Percentiles rank a stretch among this genome's conserved stretches.
Conservation (phyloP, 2,888 invertebrate genomes). For the Heliconius aoede region DNA sequence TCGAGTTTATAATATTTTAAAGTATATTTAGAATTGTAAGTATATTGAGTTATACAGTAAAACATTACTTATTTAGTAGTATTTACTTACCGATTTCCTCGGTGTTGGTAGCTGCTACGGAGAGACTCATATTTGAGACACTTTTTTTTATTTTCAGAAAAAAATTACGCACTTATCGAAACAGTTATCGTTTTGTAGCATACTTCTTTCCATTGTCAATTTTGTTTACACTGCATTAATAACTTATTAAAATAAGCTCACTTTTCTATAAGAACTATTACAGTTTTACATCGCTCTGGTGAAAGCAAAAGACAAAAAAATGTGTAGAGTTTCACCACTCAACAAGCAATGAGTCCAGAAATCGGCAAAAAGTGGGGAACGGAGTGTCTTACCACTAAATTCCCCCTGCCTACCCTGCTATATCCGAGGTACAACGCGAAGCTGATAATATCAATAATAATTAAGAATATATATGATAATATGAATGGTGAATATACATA, state of each 20-base stretch:
- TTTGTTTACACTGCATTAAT: background rate
- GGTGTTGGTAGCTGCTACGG: slow-evolving; percentile 59
- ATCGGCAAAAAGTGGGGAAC: no score
- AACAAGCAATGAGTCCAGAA: no score
- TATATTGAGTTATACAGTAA: background rate
- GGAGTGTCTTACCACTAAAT: no score
- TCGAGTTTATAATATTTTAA: background rate
- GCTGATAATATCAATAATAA: no score
- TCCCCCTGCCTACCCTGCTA: no score
- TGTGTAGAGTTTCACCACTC: no score
- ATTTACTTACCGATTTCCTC: slow-evolving; percentile 73
- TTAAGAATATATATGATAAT: background rate
- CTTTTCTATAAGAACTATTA: slow-evolving; percentile 25
- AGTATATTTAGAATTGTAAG: background rate
- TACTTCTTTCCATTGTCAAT: background rate
- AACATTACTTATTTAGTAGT: background rate
- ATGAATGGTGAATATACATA: no score
- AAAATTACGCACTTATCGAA: slow-evolving; percentile 40
- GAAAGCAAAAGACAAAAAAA: no score
- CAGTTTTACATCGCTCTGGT: background rate
- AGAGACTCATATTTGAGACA: slow-evolving; percentile 66
- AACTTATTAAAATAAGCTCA: slow-evolving; percentile 27
- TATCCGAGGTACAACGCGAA: no score
- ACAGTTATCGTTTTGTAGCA: background rate
- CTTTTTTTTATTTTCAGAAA: slow-evolving; percentile 9